Conservation (phyloP, 1,140 invertebrate genomes). For the Neodiprion pinetum region DNA sequence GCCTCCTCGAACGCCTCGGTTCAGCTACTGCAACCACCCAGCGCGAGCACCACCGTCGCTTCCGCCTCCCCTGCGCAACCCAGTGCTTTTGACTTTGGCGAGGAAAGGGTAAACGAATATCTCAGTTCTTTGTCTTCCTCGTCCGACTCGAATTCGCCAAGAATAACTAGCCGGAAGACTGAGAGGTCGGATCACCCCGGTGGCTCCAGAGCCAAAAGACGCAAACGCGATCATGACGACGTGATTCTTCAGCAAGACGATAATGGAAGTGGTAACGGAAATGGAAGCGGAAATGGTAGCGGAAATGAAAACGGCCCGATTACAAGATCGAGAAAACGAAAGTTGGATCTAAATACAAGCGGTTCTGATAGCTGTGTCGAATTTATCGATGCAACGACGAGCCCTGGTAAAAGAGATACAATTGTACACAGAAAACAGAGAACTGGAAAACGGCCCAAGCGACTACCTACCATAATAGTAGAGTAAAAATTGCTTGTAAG, state of each 20-base stretch:
- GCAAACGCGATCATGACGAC: constrained; percentile 15
- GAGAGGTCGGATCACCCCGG: background rate
- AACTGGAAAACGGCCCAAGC: constrained; percentile 44
- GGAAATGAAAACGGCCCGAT: constrained; percentile 37
- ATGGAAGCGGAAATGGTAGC: background rate
- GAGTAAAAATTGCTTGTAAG: constrained; percentile 37
- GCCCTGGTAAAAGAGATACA: constrained; percentile 26
- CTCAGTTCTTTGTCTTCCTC: constrained; percentile 61
- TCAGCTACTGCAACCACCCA: constrained; percentile 37
- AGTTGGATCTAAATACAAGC: constrained; percentile 38
- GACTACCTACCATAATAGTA: constrained; percentile 35
- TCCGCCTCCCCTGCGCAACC: constrained; percentile 37
- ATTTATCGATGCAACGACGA: constrained; percentile 20
- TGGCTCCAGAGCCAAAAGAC: constrained; percentile 10
- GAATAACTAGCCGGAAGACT: constrained; percentile 14
- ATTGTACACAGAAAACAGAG: constrained; percentile 48
- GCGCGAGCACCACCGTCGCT: constrained; percentile 28
- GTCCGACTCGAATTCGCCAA: constrained; percentile 50
- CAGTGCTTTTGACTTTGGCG: constrained; percentile 64
- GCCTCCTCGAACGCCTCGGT: constrained; percentile 47
- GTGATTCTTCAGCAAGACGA: background rate
- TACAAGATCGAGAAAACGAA: constrained; percentile 47
- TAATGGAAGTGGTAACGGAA: constrained; percentile 12
- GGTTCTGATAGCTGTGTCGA: constrained; percentile 31
- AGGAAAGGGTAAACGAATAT: constrained; percentile 64